These are phyloP conservation scores for Psittacula derbiana DNA, from an alignment of 2,797 vertebrate genomes.

Conservation along the genomic window DNA sequence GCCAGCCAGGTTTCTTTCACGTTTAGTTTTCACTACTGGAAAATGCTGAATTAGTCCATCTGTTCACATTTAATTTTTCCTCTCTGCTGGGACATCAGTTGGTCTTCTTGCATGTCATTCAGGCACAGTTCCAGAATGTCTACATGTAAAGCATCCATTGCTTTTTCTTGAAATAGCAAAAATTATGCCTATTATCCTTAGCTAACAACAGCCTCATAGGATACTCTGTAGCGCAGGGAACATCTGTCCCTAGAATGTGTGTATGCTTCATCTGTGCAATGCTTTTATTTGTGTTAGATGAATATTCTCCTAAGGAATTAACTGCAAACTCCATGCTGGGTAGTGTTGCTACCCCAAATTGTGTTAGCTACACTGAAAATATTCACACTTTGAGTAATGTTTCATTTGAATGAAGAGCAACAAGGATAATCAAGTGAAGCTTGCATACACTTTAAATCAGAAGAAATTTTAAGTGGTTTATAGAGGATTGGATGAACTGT, in stretches of 20 bases:
- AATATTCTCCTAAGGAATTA: neutral
- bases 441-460: neutral
- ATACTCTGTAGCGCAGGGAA: neutral
- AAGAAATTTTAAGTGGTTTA: neutral
- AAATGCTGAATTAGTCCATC: constrained; percentile 59
- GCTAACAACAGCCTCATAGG: neutral
- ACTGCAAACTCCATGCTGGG: neutral
- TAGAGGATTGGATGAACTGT: neutral
- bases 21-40: constrained; percentile 16
- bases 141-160: neutral
- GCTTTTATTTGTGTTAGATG: neutral
- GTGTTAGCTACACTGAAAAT: neutral
- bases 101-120: neutral
- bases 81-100: constrained; percentile 38
- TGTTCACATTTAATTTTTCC: constrained; percentile 56
- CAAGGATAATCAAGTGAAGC: neutral
- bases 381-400: neutral
- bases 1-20: constrained; percentile 13
- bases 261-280: neutral
- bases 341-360: neutral
- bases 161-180: constrained; percentile 33
- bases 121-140: neutral
- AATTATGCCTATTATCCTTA: neutral
- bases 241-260: neutral
- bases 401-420: neutral